Percentiles rank a stretch among this genome's conserved stretches.
phyloP scores from a whole-genome alignment of 2,113 vertebrate genomes.

The Marmota monax region DNA sequence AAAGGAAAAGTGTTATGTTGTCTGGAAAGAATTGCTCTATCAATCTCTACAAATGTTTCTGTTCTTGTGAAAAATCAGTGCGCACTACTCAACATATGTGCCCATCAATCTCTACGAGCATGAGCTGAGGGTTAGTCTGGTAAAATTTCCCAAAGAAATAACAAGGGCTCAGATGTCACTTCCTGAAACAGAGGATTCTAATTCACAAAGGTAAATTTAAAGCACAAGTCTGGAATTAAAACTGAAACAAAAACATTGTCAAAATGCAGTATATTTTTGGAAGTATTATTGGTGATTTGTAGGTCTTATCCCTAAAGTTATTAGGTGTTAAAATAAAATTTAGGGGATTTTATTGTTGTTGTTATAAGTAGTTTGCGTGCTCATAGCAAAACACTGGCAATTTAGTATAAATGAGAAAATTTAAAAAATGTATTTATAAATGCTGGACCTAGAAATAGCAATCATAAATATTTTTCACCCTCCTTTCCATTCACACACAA shows the following conservation, averaged over 20 bases:
- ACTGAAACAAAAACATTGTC: constrained; percentile 2
- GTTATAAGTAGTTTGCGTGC: neutral
- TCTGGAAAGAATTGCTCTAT: constrained; percentile 65
- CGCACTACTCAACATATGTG: constrained; percentile 47
- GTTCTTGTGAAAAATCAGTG: constrained; percentile 67
- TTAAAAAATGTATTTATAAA: neutral
- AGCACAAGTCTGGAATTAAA: constrained; percentile 47
- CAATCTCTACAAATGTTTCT: constrained; percentile 70
- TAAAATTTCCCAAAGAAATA: constrained; percentile 48
- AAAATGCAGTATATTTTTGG: neutral
- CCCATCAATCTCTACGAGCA: constrained; percentile 67
- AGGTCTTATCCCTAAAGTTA: neutral
- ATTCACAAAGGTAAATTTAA: constrained; percentile 57
- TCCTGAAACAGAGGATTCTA: constrained; percentile 52
- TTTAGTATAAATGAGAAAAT: neutral
- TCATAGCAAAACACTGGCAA: constrained; percentile 10
- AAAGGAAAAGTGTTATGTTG: constrained; percentile 50
- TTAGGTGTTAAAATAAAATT: constrained; percentile 42
- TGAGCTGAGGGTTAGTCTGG: constrained; percentile 44
- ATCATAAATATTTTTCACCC: neutral
- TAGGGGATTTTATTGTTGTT: neutral
- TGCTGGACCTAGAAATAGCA: neutral
- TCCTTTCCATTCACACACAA: neutral
- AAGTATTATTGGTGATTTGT: neutral
- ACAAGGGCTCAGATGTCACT: constrained; percentile 56